These are phyloP conservation scores for Thunnus maccoyii DNA, from an alignment of 2,113 vertebrate species.

Conservation along the genomic window DNA sequence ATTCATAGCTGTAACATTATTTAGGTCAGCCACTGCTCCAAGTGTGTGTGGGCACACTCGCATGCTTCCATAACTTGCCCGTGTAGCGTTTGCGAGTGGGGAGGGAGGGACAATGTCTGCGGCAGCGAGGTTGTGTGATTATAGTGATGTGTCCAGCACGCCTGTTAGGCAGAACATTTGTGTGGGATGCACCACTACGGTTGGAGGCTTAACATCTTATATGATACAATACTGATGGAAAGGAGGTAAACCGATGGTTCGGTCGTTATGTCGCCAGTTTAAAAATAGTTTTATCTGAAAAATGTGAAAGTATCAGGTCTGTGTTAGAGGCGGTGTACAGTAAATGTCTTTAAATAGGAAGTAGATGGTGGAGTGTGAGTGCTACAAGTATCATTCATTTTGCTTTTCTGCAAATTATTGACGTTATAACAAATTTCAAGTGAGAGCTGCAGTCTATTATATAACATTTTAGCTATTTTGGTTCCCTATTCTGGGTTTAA, in stretches of 20 bases:
- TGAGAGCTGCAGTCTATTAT: no score
- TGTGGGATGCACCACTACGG: background rate
- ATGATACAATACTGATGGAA: background rate
- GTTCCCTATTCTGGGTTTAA: no score
- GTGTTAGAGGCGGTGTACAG: no score
- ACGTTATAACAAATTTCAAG: no score
- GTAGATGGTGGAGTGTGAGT: no score
- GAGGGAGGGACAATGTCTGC: slow-evolving; percentile 55
- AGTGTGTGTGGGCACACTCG: slow-evolving; percentile 65
- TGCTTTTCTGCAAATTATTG: no score
- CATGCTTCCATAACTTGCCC: slow-evolving; percentile 56
- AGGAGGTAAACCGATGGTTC: no score
- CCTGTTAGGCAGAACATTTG: slow-evolving; percentile 11
- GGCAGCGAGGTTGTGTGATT: slow-evolving; percentile 35
- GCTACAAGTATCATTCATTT: no score
- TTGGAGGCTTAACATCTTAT: background rate
- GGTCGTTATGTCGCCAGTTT: background rate
- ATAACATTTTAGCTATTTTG: no score
- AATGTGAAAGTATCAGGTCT: no score
- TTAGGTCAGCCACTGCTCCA: slow-evolving; percentile 66
- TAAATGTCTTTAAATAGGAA: no score
- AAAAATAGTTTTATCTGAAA: no score
- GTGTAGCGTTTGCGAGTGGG: slow-evolving; percentile 30
- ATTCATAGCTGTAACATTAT: slow-evolving; percentile 50
- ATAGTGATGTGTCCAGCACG: slow-evolving; percentile 11